These are phyloP conservation scores for Mactra quadrangularis DNA, from an alignment of 1,140 invertebrate genomes.

Conservation along the genomic window DNA sequence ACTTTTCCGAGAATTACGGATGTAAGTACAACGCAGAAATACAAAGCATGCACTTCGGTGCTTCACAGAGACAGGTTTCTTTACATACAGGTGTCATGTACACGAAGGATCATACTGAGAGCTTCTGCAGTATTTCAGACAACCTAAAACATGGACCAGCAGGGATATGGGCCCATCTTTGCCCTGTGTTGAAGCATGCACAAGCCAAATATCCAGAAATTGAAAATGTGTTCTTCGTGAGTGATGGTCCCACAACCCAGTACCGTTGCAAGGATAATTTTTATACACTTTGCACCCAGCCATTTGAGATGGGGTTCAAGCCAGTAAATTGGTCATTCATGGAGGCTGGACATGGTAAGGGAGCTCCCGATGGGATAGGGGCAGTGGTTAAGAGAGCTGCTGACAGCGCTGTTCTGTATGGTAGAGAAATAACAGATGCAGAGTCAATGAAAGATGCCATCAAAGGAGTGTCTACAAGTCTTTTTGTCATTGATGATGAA, in stretches of 20 bases:
- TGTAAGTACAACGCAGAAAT: slow-evolving; percentile 4
- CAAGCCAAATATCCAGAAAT: background rate
- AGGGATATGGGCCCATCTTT: slow-evolving; percentile 4
- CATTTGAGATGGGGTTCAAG: background rate
- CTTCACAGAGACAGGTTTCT: background rate
- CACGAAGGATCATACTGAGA: background rate
- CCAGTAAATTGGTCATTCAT: slow-evolving; percentile 6
- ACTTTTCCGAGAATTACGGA: slow-evolving; percentile 14
- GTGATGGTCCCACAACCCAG: slow-evolving; percentile 22
- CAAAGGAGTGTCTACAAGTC: background rate
- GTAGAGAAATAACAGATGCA: background rate
- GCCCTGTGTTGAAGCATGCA: slow-evolving; percentile 6
- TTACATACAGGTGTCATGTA: slow-evolving; percentile 18
- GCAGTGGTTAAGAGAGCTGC: slow-evolving; percentile 2
- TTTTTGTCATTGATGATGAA: background rate
- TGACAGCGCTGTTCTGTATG: slow-evolving; percentile 11
- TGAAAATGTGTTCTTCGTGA: background rate
- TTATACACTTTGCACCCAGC: background rate
- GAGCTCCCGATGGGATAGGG: too few species aligned
- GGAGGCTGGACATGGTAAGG: slow-evolving; percentile 16
- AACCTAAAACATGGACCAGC: slow-evolving; percentile 17
- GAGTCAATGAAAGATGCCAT: background rate
- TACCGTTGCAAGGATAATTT: slow-evolving; percentile 14
- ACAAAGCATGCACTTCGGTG: slow-evolving; percentile 26
- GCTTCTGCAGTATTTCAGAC: slow-evolving; percentile 13